Evolutionary conservation across 1,140 invertebrate species (phyloP), one percentile per base, ranked within the genome.

Genomic region (Aradophagus sp.): DNA sequence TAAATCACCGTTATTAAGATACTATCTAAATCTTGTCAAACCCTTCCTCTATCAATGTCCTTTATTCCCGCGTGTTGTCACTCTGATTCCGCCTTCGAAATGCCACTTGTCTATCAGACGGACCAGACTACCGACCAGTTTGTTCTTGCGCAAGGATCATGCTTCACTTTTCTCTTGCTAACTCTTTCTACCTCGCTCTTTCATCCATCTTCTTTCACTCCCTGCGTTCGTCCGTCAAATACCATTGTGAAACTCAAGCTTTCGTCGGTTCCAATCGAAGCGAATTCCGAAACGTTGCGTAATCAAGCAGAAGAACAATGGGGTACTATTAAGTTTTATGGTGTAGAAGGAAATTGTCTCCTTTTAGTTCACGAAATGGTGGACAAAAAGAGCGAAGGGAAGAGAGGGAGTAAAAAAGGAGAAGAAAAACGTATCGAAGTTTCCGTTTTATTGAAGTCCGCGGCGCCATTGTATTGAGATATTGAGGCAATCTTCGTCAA

Each of bases 11-110:
- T 73, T 76, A 67, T 78, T 77, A 62, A 75, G 80, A 78, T 78
- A 76, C 7, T 66, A 84, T 84, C 83, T 83, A 81, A 83, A 81
- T 83, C 81, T 77, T 73, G 77, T 82, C 79, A 77, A 83, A 82
- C 77, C 73, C 71, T 62, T 53, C 53, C 61, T 70, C 48, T 63
- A 75, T 80, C 73, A 78, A 76, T 79, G 80, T 77, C 76, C 52
- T 77, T 79, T 81, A 80, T 81, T 78, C 76, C 47, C 65, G n/a
- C n/a, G 55, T 74, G 79, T 84, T 80, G 76, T 80, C 81, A 74
- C 77, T 81, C 56, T 73, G 50, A 72, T 68, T 78, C 62, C 55
- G 44, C 48, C 23, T 65, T 75, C 27, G 32, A 53, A 34, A 69
- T 65, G 26, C 14, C 13, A 50, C 35, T 52, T 23, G 27, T 52